A percentile compares a stretch with the other conserved stretches of the same genome.
These are phyloP conservation scores for Gonioctena quinquepunctata DNA, from an alignment of 1,140 invertebrate species.

Conservation along the genomic window DNA sequence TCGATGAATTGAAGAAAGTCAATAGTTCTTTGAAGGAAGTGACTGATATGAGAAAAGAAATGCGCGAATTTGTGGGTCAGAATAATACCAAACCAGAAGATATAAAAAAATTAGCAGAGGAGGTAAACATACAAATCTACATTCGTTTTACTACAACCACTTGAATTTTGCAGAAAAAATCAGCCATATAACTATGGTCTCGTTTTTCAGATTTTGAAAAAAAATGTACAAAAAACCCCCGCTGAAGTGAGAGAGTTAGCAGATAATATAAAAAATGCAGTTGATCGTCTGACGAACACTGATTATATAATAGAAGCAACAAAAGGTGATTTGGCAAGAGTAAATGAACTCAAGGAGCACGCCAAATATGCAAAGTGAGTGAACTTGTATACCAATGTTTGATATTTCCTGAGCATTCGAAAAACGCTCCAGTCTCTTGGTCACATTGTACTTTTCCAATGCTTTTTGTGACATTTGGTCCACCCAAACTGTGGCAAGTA, in stretches of 20 bases:
- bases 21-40: slow-evolving; percentile 59
- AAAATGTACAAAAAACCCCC: slow-evolving; percentile 61
- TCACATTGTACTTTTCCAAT: too few relatives aligned
- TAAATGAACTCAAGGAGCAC: slow-evolving; percentile 73
- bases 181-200: too few relatives aligned
- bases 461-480: too few relatives aligned
- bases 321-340: slow-evolving; percentile 72
- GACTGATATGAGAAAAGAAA: slow-evolving; percentile 65
- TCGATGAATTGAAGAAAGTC: slow-evolving; percentile 33
- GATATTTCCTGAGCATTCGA: too few relatives aligned
- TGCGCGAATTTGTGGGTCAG: slow-evolving; percentile 76
- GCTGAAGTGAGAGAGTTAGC: slow-evolving; percentile 85
- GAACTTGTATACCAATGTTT: too few relatives aligned
- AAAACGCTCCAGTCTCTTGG: too few relatives aligned
- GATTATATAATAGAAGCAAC: slow-evolving; percentile 88
- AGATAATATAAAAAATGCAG: slow-evolving; percentile 81
- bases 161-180: too few relatives aligned
- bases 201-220: slow-evolving; percentile 64
- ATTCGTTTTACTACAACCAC: too few relatives aligned
- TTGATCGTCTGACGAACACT: slow-evolving; percentile 85
- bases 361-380: slow-evolving; percentile 78
- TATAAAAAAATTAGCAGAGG: slow-evolving; percentile 76
- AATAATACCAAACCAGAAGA: slow-evolving; percentile 79
- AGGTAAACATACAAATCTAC: slow-evolving; percentile 64
- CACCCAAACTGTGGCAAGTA: too few relatives aligned